Evolutionary conservation across 2,113 vertebrate genomes (phyloP).

Genomic region (Cyanoramphus novaezelandiae): DNA sequence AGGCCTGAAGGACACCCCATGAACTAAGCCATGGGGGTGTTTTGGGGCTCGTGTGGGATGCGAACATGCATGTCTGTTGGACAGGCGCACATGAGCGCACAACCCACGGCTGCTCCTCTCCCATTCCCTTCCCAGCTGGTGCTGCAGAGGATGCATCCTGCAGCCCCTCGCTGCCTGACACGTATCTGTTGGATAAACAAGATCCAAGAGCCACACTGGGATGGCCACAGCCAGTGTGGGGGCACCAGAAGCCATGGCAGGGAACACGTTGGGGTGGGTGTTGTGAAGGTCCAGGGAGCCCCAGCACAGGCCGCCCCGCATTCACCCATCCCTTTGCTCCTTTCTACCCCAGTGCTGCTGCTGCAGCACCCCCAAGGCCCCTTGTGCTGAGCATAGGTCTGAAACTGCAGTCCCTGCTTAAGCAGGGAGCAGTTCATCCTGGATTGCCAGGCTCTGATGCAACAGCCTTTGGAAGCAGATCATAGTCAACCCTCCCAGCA

Average conservation of each 20-base stretch:
- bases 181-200: fast-evolving
- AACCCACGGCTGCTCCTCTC: neutral
- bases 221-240: fast-evolving
- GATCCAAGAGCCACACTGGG: fast-evolving
- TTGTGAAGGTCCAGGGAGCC: fast-evolving
- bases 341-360: neutral
- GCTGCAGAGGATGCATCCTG: fast-evolving
- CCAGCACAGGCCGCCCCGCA: fast-evolving
- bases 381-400: neutral
- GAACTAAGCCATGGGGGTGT: neutral
- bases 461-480: slow-evolving; percentile 16
- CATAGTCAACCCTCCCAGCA: neutral
- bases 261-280: fast-evolving
- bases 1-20: neutral
- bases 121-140: neutral
- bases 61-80: neutral
- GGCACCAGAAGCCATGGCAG: neutral
- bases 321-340: neutral
- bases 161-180: fast-evolving
- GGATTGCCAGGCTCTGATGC: neutral
- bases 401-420: neutral
- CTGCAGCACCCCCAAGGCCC: fast-evolving
- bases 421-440: neutral
- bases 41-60: neutral
- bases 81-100: neutral